phyloP scores from a whole-genome alignment of 2,888 invertebrate species.

The Drosophila lacicola region DNA sequence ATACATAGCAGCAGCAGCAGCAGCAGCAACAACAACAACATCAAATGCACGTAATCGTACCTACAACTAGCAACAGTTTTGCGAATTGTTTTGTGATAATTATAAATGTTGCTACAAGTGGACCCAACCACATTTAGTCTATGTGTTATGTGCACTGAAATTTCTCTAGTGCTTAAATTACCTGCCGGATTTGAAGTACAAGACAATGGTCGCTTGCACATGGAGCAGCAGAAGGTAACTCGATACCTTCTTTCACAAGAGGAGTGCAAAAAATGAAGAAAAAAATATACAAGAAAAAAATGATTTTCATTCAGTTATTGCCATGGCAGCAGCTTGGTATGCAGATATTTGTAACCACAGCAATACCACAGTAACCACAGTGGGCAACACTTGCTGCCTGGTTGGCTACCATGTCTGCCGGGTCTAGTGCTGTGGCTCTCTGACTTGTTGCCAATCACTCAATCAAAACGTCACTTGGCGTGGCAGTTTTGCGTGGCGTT shows the following conservation, averaged over 20 bases:
- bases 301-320: constrained; percentile 79
- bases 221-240: constrained; percentile 63
- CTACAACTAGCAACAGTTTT: constrained; percentile 52
- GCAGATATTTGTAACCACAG: constrained; percentile 79
- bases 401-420: constrained; percentile 69
- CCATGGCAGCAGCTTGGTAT: constrained; percentile 63
- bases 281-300: constrained; percentile 39
- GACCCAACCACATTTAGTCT: constrained; percentile 54
- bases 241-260: constrained; percentile 81
- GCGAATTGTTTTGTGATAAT: constrained; percentile 74
- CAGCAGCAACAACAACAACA: constrained; percentile 14
- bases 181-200: constrained; percentile 70
- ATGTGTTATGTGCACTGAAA: constrained; percentile 57
- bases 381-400: constrained; percentile 81
- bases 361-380: constrained; percentile 55
- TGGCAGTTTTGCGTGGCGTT: constrained; percentile 82
- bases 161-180: constrained; percentile 75
- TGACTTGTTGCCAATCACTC: constrained; percentile 83
- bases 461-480: constrained; percentile 84
- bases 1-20: constrained; percentile 25
- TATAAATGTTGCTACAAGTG: constrained; percentile 69
- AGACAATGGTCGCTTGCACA: constrained; percentile 47
- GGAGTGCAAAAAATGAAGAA: constrained; percentile 19
- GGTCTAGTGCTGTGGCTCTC: constrained; percentile 44
- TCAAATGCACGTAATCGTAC: constrained; percentile 34